A percentile compares a stretch with the other conserved stretches of the same genome.
Evolutionary conservation across 2,113 vertebrate genomes (phyloP).

Genomic region (Passer montanus): DNA sequence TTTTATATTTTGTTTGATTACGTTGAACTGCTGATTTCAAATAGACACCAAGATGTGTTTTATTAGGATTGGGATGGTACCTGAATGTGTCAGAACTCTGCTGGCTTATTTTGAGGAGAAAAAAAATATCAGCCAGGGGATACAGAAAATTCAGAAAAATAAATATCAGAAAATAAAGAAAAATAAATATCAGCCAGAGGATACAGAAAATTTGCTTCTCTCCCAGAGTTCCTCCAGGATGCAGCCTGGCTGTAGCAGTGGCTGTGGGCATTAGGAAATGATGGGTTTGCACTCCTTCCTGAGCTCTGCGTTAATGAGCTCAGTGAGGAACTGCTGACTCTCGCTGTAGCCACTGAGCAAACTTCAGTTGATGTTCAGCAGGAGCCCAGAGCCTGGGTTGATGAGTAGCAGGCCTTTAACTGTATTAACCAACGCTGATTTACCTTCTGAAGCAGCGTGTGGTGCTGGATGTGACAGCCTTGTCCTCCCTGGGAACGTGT

Average conservation of each 20-base stretch:
- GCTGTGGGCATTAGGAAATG: background rate
- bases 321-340: background rate
- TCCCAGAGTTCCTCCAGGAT: background rate
- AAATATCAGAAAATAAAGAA: too few relatives aligned
- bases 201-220: background rate
- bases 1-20: background rate
- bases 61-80: background rate
- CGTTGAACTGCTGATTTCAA: background rate
- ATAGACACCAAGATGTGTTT: background rate
- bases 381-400: background rate
- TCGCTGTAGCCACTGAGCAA: background rate
- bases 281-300: background rate
- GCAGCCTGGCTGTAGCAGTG: background rate
- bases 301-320: background rate
- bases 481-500: background rate
- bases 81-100: background rate
- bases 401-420: background rate
- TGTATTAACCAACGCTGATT: rapidly evolving
- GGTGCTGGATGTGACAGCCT: background rate
- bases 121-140: background rate
- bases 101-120: background rate
- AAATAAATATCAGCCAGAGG: too few relatives aligned
- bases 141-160: background rate
- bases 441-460: background rate
- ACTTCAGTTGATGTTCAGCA: background rate